Evolutionary conservation across 2,797 vertebrate genomes (phyloP), one percentile per base, ranked within the genome.

Genomic region (Coregonus suidteri): DNA sequence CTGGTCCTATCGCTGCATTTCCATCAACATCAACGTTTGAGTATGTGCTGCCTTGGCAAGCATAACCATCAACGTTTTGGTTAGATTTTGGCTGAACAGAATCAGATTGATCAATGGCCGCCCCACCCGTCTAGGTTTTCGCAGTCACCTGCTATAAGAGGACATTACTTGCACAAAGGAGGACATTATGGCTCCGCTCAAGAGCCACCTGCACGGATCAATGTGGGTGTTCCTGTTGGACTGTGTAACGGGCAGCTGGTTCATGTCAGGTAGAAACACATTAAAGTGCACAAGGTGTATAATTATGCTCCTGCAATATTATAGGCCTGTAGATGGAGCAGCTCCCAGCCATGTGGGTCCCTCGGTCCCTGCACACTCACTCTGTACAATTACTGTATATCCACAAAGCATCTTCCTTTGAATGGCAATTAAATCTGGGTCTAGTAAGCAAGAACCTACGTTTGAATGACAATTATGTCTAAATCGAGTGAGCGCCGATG

Each of bases 171-270:
- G 6, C 4, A 2, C 41, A 65, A 11, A 54, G 7, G 31, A 54
- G 47, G 53, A 30, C 16, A 37, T 66, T 18, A 6, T 15, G 47
- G 71, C 41, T 74, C 56, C 18, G 2, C 16, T 4, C n/a, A 16
- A 20, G 72, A 20, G n/a, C 69, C 6, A 66, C 20, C n/a, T 65
- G n/a, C 20, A 74, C 18, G 25, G 4, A 54, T 59, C 66, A 3
- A 16, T 52, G 30, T 71, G 68, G 52, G 35, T 73, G 73, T 67
- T 73, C 67, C 66, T 34, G 67, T 31, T 71, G 35, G 62, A 53
- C 52, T 77, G 14, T 68, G 11, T 34, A 68, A 72, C 18, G 7
- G 20, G 11, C 70, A 72, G 69, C 78, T 69, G 69, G 25, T 73
- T 2, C 13, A n/a, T 78, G 34, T 71, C 72, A 41, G 52, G 20